phyloP scores from a whole-genome alignment of 2,797 vertebrate genomes.

The Chelidonichthys spinosus region DNA sequence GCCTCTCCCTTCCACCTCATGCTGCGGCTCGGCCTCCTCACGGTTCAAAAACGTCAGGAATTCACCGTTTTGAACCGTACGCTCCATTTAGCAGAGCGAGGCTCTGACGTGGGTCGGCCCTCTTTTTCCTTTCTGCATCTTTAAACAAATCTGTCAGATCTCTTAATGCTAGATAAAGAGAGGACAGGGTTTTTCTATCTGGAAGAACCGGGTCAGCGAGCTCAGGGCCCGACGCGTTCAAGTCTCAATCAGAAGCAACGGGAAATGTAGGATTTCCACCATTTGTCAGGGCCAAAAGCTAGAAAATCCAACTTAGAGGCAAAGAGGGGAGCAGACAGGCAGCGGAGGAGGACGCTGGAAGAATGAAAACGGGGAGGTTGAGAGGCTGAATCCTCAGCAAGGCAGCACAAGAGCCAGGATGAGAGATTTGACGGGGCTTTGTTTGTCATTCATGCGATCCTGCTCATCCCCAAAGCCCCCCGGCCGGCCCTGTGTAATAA shows the following conservation, averaged over 20 bases:
- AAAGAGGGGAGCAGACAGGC: conserved; percentile 20
- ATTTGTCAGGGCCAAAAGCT: conserved; percentile 37
- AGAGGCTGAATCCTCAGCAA: conserved; percentile 61
- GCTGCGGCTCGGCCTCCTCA: neutral
- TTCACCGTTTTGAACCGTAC: conserved; percentile 29
- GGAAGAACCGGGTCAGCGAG: conserved; percentile 49
- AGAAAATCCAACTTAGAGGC: conserved; percentile 42
- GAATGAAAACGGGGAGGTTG: conserved; percentile 27
- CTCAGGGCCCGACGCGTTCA: conserved; percentile 50
- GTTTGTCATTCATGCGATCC: conserved; percentile 73
- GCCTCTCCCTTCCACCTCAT: conserved; percentile 5
- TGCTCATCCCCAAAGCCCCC: conserved; percentile 69
- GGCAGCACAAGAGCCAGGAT: conserved; percentile 57
- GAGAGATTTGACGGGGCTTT: conserved; percentile 74
- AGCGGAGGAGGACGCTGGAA: no score
- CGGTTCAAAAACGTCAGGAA: conserved; percentile 13
- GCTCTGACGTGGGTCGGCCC: conserved; percentile 20
- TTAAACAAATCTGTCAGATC: conserved; percentile 56
- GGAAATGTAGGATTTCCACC: conserved; percentile 55
- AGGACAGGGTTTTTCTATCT: conserved; percentile 47
- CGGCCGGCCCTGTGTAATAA: conserved; percentile 61
- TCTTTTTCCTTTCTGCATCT: conserved; percentile 35
- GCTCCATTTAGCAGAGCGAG: conserved; percentile 28
- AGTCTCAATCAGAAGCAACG: conserved; percentile 42
- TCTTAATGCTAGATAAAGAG: conserved; percentile 58